A percentile compares a stretch with the other conserved stretches of the same genome.
Conservation (phyloP, 2,797 vertebrate species). For the Atherinosoma microstoma region DNA sequence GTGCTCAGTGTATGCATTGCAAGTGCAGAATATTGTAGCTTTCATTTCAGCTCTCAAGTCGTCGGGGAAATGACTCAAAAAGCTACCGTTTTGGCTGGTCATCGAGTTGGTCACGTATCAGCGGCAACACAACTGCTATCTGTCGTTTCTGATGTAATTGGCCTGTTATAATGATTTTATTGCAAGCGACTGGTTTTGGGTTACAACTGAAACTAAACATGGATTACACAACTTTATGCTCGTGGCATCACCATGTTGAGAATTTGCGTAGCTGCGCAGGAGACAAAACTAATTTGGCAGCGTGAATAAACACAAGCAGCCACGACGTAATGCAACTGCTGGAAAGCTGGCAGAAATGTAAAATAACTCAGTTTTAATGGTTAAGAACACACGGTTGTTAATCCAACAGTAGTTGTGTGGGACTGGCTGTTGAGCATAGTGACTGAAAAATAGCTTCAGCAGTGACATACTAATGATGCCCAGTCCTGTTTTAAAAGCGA, state of each 20-base stretch:
- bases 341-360: neutral
- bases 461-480: neutral
- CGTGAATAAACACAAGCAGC: neutral
- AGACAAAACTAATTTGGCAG: neutral
- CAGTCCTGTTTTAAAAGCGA: no score
- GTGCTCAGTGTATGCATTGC: no score
- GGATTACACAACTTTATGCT: neutral
- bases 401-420: no score
- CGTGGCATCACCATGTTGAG: neutral
- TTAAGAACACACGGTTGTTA: neutral
- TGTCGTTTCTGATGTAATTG: neutral
- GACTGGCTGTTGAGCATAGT: no score
- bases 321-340: neutral
- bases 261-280: no score
- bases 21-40: neutral
- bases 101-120: neutral
- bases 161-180: neutral
- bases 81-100: no score
- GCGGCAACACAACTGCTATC: neutral
- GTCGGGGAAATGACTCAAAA: neutral
- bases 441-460: no score
- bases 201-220: no score
- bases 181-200: neutral
- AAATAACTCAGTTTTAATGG: neutral
- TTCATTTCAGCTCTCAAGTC: neutral